Evolutionary conservation across 2,888 invertebrate species (phyloP), one percentile per base, ranked within the genome.

Genomic region (Luperina nickerlii): DNA sequence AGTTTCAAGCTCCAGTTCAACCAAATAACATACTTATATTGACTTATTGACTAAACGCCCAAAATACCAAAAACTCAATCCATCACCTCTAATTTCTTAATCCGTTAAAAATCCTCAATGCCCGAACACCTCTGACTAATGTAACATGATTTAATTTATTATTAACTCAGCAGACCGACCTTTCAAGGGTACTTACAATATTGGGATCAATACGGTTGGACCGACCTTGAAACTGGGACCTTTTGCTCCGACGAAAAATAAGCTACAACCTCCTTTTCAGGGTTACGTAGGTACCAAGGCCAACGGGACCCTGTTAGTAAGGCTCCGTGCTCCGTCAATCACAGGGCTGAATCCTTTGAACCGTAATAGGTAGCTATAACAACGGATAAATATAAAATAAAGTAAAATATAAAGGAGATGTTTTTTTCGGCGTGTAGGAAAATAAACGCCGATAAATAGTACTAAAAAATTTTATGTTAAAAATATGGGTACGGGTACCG

Each of bases 141-240:
- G 60, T 62, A 76, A 62, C 71, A 73, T 65, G 51, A 69, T 88
- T 67, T 74, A 77, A 88, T 90, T 90, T 78, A 85, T 83, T 89
- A 83, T 86, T 81, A 66, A 78, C 78, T 57, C 51, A 51, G n/a
- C 20, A 68, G 65, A 32, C 77, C 67, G 76, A 74, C 72, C 74
- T 65, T 51, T 48, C 27, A 62, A 74, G 57, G 80, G 78, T 76
- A 82, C 68, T 20, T 24, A 70, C 42, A 65, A 74, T 83, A 82
- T 81, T 74, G 32, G 70, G 90, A 91, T 92, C 92, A 80, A 91
- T 91, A 90, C 85, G 74, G 78, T 60, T 60, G 62, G 45, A 48
- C 65, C 74, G 88, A 82, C 91, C 92, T 91, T 91, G 89, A 62
- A 65, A 68, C 11, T n/a, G 48, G 74, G 78, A 74, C 67, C 66